Conservation (phyloP, 2,888 invertebrate species). For the Dynastes hyllus region DNA sequence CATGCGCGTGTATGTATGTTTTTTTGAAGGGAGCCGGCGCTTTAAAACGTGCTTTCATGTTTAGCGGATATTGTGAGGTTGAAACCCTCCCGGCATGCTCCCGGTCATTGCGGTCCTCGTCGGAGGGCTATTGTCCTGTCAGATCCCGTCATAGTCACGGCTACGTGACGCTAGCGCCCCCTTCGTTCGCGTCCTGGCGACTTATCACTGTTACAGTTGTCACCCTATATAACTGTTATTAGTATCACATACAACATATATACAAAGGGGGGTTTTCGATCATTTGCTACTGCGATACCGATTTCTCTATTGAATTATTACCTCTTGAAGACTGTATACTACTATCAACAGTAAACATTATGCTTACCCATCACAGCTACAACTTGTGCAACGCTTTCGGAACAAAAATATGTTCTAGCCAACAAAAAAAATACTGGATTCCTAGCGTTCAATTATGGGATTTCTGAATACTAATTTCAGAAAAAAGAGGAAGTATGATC, state of each 20-base stretch:
- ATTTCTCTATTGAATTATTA: conserved; percentile 18
- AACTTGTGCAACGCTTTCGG: too few species aligned
- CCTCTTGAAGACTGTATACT: background rate
- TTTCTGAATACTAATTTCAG: too few species aligned
- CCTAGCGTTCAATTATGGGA: too few species aligned
- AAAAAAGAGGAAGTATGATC: too few species aligned
- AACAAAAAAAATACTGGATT: too few species aligned
- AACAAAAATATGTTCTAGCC: too few species aligned
- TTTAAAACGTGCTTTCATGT: conserved; percentile 55
- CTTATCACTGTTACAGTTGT: conserved; percentile 56
- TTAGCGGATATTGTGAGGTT: conserved; percentile 53
- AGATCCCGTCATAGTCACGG: conserved; percentile 56
- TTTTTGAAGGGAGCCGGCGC: conserved; percentile 50
- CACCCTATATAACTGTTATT: conserved; percentile 55
- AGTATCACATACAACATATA: conserved; percentile 41
- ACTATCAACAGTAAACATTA: background rate
- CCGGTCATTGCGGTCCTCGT: conserved; percentile 56
- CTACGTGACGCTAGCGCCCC: conserved; percentile 51
- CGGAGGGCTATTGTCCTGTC: conserved; percentile 57
- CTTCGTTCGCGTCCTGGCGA: conserved; percentile 46
- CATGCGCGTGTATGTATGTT: conserved; percentile 43
- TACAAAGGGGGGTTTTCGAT: conserved; percentile 5
- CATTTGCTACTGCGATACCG: conserved; percentile 21
- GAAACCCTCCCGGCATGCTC: conserved; percentile 55
- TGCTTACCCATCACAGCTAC: too few species aligned